Conservation (phyloP, 1,140 invertebrate genomes). For the Drosophila tsacasi region DNA sequence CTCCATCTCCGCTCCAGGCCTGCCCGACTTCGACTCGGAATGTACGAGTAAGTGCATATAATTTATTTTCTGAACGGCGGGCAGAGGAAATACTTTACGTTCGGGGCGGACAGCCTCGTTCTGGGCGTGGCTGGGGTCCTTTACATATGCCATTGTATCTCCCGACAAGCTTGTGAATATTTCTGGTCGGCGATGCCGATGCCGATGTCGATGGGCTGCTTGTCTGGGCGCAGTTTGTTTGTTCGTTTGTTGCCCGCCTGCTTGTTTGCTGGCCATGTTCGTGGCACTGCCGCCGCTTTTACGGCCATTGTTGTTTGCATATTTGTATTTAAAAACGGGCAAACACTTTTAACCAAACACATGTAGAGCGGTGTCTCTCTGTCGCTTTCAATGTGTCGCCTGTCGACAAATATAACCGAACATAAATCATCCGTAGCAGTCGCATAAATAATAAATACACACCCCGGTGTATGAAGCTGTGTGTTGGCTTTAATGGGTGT, state of each 20-base stretch:
- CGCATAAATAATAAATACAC: constrained; percentile 52
- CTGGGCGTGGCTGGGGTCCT: constrained; percentile 26
- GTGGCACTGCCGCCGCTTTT: constrained; percentile 6
- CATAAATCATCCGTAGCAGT: constrained; percentile 50
- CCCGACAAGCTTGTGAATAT: constrained; percentile 41
- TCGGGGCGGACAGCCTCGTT: constrained; percentile 10
- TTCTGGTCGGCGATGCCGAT: constrained; percentile 19
- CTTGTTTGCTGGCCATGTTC: constrained; percentile 35
- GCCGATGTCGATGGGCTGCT: constrained; percentile 11
- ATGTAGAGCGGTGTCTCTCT: constrained; percentile 35
- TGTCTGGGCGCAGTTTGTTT: constrained; percentile 25
- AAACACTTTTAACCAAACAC: constrained; percentile 51
- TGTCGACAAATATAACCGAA: constrained; percentile 52
- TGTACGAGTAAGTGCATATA: constrained; percentile 45
- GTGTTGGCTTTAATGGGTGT: neutral
- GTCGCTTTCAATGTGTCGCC: constrained; percentile 46
- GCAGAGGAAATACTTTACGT: constrained; percentile 40
- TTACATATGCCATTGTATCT: constrained; percentile 5
- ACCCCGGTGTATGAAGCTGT: neutral
- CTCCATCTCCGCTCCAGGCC: constrained; percentile 6
- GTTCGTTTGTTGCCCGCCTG: constrained; percentile 9
- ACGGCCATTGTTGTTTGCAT: constrained; percentile 47
- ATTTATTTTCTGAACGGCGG: constrained; percentile 48
- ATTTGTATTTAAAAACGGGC: constrained; percentile 54
- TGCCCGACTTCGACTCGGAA: neutral